These are phyloP conservation scores for Pan troglodytes DNA, from an alignment of 2,113 vertebrate species.

Conservation along the genomic window NHGRI_mPanTro3-v2.1_pri NC_072402.2:176919001-176919500, in stretches of 20 bases:
- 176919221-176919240: rapidly evolving
- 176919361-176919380: background rate
- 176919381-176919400: background rate
- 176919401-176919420: background rate
- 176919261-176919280: background rate
- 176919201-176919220: background rate
- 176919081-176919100: conserved; percentile 50
- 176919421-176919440: background rate
- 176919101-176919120: conserved; percentile 56
- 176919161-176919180: background rate
- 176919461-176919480: background rate
- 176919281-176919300: background rate
- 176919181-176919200: background rate
- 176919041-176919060: conserved; percentile 53
- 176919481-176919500: background rate
- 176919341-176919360: background rate
- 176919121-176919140: conserved; percentile 64
- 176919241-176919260: rapidly evolving
- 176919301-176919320: background rate
- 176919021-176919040: conserved; percentile 57
- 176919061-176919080: conserved; percentile 40
- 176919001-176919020: conserved; percentile 73
- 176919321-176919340: background rate
- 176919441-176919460: background rate
- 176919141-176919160: conserved; percentile 52